Conservation (phyloP, 2,888 invertebrate species). For the Trichopoda pennipes region DNA sequence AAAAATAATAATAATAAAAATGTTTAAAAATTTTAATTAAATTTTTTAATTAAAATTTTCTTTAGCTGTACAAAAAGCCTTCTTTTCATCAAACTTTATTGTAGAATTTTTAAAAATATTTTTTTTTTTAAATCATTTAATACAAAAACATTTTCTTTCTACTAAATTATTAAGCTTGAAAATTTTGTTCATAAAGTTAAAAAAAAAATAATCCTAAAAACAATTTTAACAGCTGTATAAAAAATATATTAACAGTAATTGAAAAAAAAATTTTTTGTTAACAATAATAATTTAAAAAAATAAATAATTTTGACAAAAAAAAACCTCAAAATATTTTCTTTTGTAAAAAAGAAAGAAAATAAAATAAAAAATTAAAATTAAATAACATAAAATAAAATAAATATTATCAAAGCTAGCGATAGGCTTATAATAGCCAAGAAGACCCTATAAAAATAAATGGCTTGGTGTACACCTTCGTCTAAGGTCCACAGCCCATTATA, state of each 20-base stretch:
- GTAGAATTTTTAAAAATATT: conserved; percentile 29
- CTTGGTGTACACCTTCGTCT: no score
- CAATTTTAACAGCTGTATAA: conserved; percentile 60
- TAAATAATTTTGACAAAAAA: no score
- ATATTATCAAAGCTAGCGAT: no score
- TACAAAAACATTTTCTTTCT: conserved; percentile 33
- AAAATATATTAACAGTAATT: conserved; percentile 59
- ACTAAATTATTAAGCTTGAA: conserved; percentile 58
- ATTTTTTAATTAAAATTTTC: not conserved
- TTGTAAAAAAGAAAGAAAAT: no score
- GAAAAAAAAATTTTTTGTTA: conserved; percentile 26
- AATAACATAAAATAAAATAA: no score
- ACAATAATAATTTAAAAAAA: not conserved
- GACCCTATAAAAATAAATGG: no score
- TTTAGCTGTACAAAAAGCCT: conserved; percentile 27
- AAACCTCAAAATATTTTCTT: not conserved
- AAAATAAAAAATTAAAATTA: no score
- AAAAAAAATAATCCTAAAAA: not conserved
- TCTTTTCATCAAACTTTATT: not conserved
- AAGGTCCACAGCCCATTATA: no score
- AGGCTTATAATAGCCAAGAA: no score
- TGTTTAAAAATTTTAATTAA: not conserved
- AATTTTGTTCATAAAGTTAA: conserved; percentile 12
- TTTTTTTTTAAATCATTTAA: conserved; percentile 40
- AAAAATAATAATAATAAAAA: no score